Evolutionary conservation across 2,113 vertebrate genomes (phyloP).

Genomic region (Glaucidium brasilianum): DNA sequence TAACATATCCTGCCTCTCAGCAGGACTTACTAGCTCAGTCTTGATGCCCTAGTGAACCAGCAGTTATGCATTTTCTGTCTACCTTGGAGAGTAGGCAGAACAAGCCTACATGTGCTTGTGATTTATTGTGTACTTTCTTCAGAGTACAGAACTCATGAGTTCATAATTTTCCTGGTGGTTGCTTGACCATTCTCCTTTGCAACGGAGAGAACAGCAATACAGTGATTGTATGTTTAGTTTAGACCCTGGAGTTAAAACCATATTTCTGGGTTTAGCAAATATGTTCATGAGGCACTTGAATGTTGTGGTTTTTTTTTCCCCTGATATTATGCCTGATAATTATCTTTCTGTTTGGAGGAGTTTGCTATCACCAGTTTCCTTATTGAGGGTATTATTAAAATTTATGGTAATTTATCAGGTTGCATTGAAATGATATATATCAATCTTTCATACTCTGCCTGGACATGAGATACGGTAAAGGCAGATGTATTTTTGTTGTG

Average conservation of each 20-base stretch:
- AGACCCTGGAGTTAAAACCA: not conserved
- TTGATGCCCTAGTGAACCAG: not conserved
- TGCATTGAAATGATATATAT: not conserved
- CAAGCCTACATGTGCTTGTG: not conserved
- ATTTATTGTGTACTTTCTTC: not conserved
- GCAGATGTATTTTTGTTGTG: not conserved
- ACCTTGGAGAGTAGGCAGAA: not conserved
- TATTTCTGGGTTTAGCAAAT: not conserved
- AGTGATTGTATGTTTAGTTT: not conserved
- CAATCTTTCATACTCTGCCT: not conserved
- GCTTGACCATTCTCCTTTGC: not conserved
- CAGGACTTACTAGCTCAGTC: not conserved
- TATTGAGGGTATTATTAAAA: not conserved
- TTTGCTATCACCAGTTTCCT: not conserved
- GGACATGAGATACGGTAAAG: not conserved
- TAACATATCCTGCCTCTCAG: constrained; percentile 24
- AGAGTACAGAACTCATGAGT: not conserved
- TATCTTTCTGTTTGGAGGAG: not conserved
- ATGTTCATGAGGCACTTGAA: not conserved
- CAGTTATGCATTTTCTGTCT: not conserved
- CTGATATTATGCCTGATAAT: not conserved
- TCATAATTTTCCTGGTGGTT: not conserved
- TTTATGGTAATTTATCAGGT: not conserved
- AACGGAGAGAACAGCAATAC: not conserved
- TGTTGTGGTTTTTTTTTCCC: not conserved